Percentiles rank a stretch among this genome's conserved stretches.
These are phyloP conservation scores for Arvicanthis niloticus DNA, from an alignment of 2,113 vertebrate genomes.

Conservation along the genomic window DNA sequence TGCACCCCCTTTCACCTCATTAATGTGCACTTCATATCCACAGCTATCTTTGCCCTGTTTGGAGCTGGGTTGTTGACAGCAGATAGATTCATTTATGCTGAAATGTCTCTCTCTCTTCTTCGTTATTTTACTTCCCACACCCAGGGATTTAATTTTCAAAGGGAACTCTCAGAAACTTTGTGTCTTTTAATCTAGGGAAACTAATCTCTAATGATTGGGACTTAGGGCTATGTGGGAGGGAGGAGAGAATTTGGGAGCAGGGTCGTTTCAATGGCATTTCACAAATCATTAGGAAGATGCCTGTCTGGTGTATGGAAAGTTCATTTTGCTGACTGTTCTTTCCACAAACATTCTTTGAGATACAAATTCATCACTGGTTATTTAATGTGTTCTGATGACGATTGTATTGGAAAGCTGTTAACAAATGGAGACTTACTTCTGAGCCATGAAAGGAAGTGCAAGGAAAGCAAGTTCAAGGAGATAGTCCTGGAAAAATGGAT, in stretches of 20 bases:
- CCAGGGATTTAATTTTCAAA: slow-evolving; percentile 56
- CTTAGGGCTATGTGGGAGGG: not conserved
- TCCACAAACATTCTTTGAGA: slow-evolving; percentile 19
- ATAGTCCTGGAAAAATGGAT: not conserved
- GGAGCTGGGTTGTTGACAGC: not conserved
- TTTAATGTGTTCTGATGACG: not conserved
- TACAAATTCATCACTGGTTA: not conserved
- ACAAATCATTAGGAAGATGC: not conserved
- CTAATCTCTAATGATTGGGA: slow-evolving; percentile 23
- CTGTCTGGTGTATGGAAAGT: not conserved
- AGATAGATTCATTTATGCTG: not conserved
- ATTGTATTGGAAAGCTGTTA: slow-evolving; percentile 30
- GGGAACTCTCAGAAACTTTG: slow-evolving; percentile 35
- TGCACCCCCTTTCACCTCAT: not conserved
- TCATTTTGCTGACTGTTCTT: not conserved
- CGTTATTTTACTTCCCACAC: not conserved
- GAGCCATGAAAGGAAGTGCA: not conserved
- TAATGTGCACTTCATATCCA: not conserved
- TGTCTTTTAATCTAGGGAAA: slow-evolving; percentile 45
- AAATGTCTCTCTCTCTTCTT: not conserved
- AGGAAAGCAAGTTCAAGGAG: slow-evolving; percentile 18
- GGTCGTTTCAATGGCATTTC: slow-evolving; percentile 18
- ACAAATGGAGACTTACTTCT: not conserved
- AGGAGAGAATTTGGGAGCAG: not conserved
- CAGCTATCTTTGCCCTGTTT: not conserved